Conservation (phyloP, 2,888 invertebrate genomes). For the Drosophila meridionalis region DNA sequence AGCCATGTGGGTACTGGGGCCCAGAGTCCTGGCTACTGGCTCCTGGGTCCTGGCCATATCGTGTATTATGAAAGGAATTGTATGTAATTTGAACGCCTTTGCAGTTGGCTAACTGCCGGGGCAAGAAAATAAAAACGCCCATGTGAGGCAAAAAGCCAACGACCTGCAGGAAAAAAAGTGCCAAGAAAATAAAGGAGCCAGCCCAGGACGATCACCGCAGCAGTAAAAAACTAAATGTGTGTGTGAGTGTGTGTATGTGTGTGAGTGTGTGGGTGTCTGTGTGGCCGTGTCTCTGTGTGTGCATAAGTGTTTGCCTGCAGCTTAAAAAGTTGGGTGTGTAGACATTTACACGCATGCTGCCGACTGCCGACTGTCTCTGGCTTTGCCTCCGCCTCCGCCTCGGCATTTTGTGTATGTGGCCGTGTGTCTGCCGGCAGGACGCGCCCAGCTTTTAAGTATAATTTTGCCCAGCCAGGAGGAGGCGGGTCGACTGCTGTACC, state of each 20-base stretch:
- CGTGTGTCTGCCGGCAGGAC: conserved; percentile 35
- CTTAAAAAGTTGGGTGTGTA: conserved; percentile 69
- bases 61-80: conserved; percentile 56
- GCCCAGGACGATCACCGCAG: conserved; percentile 61
- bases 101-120: conserved; percentile 63
- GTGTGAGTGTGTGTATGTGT: background rate
- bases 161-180: conserved; percentile 55
- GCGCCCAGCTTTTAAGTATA: conserved; percentile 78
- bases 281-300: background rate
- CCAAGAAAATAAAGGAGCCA: conserved; percentile 53
- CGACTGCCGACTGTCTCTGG: conserved; percentile 21
- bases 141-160: conserved; percentile 74
- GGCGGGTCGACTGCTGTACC: conserved; percentile 22
- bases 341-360: conserved; percentile 66
- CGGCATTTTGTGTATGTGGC: conserved; percentile 5
- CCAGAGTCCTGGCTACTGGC: background rate
- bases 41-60: conserved; percentile 4
- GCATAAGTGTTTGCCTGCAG: conserved; percentile 65
- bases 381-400: conserved; percentile 22
- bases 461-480: conserved; percentile 48
- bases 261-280: conserved; percentile 1
- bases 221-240: conserved; percentile 56
- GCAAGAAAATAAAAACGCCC: conserved; percentile 78
- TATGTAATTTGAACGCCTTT: conserved; percentile 78
- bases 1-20: conserved; percentile 18